phyloP scores from a whole-genome alignment of 2,797 vertebrate species.

The Euthynnus affinis region DNA sequence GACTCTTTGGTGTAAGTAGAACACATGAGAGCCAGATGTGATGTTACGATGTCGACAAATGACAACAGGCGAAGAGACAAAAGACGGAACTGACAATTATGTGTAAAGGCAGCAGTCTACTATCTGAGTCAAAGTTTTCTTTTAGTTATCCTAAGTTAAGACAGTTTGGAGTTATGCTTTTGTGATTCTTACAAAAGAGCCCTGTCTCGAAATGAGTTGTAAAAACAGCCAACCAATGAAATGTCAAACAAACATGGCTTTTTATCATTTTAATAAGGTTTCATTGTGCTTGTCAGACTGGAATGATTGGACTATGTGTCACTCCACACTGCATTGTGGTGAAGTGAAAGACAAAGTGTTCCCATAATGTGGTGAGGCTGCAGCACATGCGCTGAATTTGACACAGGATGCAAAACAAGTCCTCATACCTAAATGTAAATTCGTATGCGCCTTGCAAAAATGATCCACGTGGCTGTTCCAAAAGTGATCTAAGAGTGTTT shows the following conservation, averaged over 20 bases:
- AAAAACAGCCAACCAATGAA: not conserved
- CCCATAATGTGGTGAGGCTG: slow-evolving; percentile 33
- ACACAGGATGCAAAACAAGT: slow-evolving; percentile 34
- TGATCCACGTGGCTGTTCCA: not conserved
- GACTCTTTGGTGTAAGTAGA: slow-evolving; percentile 39
- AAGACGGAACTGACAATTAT: not conserved
- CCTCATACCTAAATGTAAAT: slow-evolving; percentile 5
- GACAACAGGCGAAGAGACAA: slow-evolving; percentile 41
- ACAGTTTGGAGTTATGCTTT: not conserved
- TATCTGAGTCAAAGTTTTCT: slow-evolving; percentile 26
- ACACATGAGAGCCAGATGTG: slow-evolving; percentile 68
- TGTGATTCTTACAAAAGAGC: not conserved
- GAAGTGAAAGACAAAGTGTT: slow-evolving; percentile 32
- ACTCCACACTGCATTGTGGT: not conserved
- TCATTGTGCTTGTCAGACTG: slow-evolving; percentile 14
- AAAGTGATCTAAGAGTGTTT: not conserved
- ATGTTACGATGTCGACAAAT: slow-evolving; percentile 39
- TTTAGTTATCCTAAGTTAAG: not conserved
- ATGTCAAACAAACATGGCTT: slow-evolving; percentile 12
- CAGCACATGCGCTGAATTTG: slow-evolving; percentile 29
- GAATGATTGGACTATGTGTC: slow-evolving; percentile 33
- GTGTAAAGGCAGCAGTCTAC: slow-evolving; percentile 5
- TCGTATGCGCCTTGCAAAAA: not conserved
- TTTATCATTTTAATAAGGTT: slow-evolving; percentile 4
- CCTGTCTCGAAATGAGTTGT: not conserved